phyloP scores from a whole-genome alignment of 2,888 invertebrate species.

The Coleophora deauratella region DNA sequence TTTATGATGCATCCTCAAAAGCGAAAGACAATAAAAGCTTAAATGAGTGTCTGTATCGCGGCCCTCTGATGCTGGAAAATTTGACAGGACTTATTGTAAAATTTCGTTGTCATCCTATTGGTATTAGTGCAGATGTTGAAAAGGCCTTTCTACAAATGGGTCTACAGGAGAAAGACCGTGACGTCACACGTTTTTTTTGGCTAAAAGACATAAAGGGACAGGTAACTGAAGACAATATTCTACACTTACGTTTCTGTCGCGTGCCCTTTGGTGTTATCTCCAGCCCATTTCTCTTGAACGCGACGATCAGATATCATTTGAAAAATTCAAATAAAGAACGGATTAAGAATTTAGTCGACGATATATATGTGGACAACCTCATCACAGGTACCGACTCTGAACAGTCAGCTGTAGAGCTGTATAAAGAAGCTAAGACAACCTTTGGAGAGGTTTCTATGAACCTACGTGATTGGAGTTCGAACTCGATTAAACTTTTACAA shows the following conservation, averaged over 20 bases:
- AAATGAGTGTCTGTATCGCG: constrained; percentile 6
- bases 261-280: constrained; percentile 13
- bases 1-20: constrained; percentile 1
- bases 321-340: not conserved
- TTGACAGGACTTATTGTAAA: constrained; percentile 3
- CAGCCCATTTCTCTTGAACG: constrained; percentile 10
- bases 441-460: constrained; percentile 7
- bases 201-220: constrained; percentile 3
- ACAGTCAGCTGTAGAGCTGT: constrained; percentile 1
- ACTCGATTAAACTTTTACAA: constrained; percentile 1
- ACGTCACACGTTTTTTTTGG: constrained; percentile 15
- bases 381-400: not conserved
- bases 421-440: not conserved
- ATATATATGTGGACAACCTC: constrained; percentile 9
- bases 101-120: constrained; percentile 9
- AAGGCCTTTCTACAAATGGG: too few relatives aligned
- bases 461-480: constrained; percentile 4
- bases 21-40: constrained; percentile 1
- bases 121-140: constrained; percentile 12
- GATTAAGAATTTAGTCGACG: not conserved
- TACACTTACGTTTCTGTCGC: constrained; percentile 7
- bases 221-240: constrained; percentile 5
- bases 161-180: constrained; percentile 8
- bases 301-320: constrained; percentile 1
- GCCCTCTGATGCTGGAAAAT: constrained; percentile 3